Evolutionary conservation across 2,113 vertebrate genomes (phyloP), one percentile per base, ranked within the genome.

Genomic region (Mormoops blainvillei): DNA sequence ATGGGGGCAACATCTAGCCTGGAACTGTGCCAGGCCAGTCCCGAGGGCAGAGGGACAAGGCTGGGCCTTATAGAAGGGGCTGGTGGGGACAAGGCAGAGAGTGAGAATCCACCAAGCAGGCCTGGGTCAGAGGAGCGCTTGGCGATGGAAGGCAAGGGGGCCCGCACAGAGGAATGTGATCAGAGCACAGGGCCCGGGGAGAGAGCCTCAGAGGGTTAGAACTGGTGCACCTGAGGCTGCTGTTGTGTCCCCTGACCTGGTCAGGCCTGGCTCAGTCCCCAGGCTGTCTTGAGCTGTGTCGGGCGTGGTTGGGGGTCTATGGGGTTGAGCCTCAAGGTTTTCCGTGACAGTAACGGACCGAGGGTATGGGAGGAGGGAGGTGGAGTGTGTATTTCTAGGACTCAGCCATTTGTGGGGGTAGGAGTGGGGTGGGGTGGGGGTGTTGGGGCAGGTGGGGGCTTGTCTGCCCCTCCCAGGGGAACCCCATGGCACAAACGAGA

Each of bases 281-380:
- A 22, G 52, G 28, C 36, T 71, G 61, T 63, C 54, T 33, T 84
- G 20, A 71, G 36, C 31, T 84, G 52, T 6, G 19, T 31, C 80
- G 52, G 4, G 19, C 43, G 48, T 16, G 19, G 4, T 5, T 31
- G n/a, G 20, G 22, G 12, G 5, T 15, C 33, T 36, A 3, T 19
- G 26, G n/a, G 11, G 13, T 18, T 31, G 22, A 52, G 65, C 22
- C 28, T n/a, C 58, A n/a, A 56, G 74, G 18, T 28, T 76, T 86
- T 54, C 50, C 54, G 48, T 31, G 19, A 81, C 61, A 82, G 50
- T 36, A 13, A 20, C 26, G 43, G 43, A 65, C 13, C 0, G 3
- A 6, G 0, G 15, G 24, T 0, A 14, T 74, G 41, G 11, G 7
- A 9, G 38, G 13, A 20, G 13, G 4, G 7, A 5, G 0, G 3